Base-by-base conservation (phyloP, 1,140 invertebrate genomes). In the Brachionus asplanchnoidis region DNA sequence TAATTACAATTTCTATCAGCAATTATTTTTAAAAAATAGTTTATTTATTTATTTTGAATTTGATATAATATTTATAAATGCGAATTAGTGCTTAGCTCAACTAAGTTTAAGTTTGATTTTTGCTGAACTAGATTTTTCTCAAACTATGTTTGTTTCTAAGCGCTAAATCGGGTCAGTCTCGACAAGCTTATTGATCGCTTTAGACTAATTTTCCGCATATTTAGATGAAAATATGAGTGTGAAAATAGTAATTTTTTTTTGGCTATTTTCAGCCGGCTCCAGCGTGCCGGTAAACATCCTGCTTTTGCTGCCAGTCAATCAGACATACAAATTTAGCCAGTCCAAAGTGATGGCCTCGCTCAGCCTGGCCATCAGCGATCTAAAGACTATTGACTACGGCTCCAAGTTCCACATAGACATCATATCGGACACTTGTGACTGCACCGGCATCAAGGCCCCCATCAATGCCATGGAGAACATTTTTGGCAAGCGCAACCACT, bases 401-500 rank as follows among this genome's bases (percentile, higher is more conserved):
- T 8, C 50, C 17, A 40, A 44, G 12, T 82, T 82, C 40, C 20
- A 65, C 9, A 82, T 82, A 42, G 40, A 82, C 11, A 82, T 82
- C 23, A 82, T 68, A 28, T 60, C 53, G 20, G 79, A 82, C 32
- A 82, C 53, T 3, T 82, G 79, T 46, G 79, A 82, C 42, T 82
- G 79, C 42, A 82, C 79, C 6, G 65, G 79, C 28, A 82, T 82
- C 42, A 68, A 82, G 42, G 79, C 79, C 3, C 79, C 79, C 23
- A 56, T 82, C 8, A 82, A 82, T 26, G 79, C 79, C 17, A 82
- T 82, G 79, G 79, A 82, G 23, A 82, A 82, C 40, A 82, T 82
- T 44, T 82, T 65, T 23, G 53, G 79, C n/a, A 82, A 82, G 23
- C 79, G 79, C 17, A 82, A 82, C 40, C 79, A 82, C 42, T 44